phyloP scores from a whole-genome alignment of 1,140 invertebrate species.

The Pseudomyrmex cubaensis region DNA sequence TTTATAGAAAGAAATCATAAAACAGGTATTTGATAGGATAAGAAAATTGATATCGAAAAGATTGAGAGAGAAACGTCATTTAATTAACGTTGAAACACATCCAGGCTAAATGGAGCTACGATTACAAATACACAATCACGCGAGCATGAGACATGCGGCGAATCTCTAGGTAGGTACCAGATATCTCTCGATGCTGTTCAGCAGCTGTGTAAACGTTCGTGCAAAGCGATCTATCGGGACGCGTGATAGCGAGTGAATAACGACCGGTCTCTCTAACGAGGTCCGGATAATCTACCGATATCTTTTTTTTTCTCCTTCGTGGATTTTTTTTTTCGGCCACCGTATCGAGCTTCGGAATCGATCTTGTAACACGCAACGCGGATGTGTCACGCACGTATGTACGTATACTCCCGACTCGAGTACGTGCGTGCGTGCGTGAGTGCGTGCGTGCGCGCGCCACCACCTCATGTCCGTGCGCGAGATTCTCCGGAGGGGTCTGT shows the following conservation, averaged over 20 bases:
- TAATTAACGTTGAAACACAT: neutral
- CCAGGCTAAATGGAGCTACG: neutral
- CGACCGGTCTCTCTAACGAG: conserved; percentile 50
- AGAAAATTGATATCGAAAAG: too few species aligned
- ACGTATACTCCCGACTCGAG: conserved; percentile 11
- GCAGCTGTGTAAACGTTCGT: conserved; percentile 51
- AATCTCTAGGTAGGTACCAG: neutral
- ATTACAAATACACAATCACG: neutral
- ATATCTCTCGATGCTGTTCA: conserved; percentile 23
- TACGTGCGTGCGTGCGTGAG: conserved; percentile 35
- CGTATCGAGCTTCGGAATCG: conserved; percentile 46
- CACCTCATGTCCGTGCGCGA: conserved; percentile 68
- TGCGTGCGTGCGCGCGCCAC: conserved; percentile 66
- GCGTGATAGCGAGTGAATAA: conserved; percentile 44
- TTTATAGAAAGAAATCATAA: neutral
- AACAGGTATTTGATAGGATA: too few species aligned
- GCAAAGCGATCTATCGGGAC: conserved; percentile 4
- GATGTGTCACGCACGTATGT: conserved; percentile 39
- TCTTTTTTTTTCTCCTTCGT: conserved; percentile 22
- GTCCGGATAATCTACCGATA: conserved; percentile 43
- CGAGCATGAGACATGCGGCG: too few species aligned
- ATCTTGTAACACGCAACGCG: conserved; percentile 34
- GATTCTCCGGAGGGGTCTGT: conserved; percentile 83
- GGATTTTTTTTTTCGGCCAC: conserved; percentile 31
- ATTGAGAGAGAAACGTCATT: neutral